These are phyloP conservation scores for Ataeniobius toweri DNA, from an alignment of 2,797 vertebrate genomes.

Conservation along the genomic window DNA sequence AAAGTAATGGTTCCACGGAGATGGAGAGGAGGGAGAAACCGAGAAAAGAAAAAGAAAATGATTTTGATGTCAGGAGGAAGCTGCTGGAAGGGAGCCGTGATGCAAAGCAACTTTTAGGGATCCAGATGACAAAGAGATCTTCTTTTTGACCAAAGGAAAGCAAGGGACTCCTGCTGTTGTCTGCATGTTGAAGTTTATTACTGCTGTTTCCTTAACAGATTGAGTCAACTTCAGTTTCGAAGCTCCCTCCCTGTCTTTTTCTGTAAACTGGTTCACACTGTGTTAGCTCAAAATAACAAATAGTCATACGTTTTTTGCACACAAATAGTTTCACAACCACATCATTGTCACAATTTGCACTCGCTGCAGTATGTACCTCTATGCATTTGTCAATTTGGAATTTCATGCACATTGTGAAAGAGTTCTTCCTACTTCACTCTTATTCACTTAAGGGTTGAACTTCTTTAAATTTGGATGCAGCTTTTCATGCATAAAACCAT, in stretches of 20 bases:
- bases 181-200: slow-evolving; percentile 37
- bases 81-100: slow-evolving; percentile 44
- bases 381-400: slow-evolving; percentile 42
- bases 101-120: slow-evolving; percentile 49
- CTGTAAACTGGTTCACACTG: slow-evolving; percentile 48
- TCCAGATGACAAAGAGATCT: slow-evolving; percentile 28
- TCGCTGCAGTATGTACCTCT: slow-evolving; percentile 4
- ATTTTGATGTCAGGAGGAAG: slow-evolving; percentile 64
- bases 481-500: slow-evolving; percentile 22
- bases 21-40: slow-evolving; percentile 33
- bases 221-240: slow-evolving; percentile 34
- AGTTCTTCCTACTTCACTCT: slow-evolving; percentile 31
- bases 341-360: slow-evolving; percentile 9
- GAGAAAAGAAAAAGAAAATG: slow-evolving; percentile 48
- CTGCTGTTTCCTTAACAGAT: slow-evolving; percentile 28
- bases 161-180: slow-evolving; percentile 15
- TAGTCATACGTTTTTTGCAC: slow-evolving; percentile 17
- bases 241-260: slow-evolving; percentile 26
- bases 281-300: slow-evolving; percentile 38
- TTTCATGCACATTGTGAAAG: slow-evolving; percentile 28
- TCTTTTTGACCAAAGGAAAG: slow-evolving; percentile 33
- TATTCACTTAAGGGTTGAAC: slow-evolving; percentile 32
- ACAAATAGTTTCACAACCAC: slow-evolving; percentile 12
- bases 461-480: slow-evolving; percentile 27
- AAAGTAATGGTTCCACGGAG: slow-evolving; percentile 53